A percentile compares a stretch with the other conserved stretches of the same genome.
phyloP scores from a whole-genome alignment of 2,888 invertebrate genomes.

The Sesamia inferens region DNA sequence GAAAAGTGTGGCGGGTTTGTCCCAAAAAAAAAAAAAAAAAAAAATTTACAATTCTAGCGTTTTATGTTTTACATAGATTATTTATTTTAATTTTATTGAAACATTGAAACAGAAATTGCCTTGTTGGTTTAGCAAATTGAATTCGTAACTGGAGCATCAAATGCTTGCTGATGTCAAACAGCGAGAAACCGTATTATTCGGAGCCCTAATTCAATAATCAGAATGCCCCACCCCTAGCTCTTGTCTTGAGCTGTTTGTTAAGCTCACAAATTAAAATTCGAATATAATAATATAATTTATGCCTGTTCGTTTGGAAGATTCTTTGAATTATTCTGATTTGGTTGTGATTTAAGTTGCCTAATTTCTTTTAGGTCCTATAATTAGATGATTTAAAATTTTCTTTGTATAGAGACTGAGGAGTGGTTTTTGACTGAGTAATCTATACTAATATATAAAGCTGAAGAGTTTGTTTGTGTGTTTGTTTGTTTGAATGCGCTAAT shows the following conservation, averaged over 20 bases:
- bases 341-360: constrained; percentile 1
- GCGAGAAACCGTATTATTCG: constrained; percentile 45
- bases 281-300: constrained; percentile 25
- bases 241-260: constrained; percentile 37
- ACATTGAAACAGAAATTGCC: constrained; percentile 6
- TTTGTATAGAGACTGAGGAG: not conserved
- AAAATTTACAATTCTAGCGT: not conserved
- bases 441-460: too few species aligned
- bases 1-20: too few species aligned
- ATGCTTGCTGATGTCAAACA: constrained; percentile 44
- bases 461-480: too few species aligned
- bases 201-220: constrained; percentile 59
- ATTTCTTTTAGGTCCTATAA: too few species aligned
- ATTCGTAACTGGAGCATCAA: constrained; percentile 38
- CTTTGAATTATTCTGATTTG: not conserved
- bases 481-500: too few species aligned
- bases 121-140: constrained; percentile 39
- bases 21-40: too few species aligned
- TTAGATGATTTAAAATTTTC: not conserved
- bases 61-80: not conserved
- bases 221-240: constrained; percentile 36
- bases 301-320: constrained; percentile 14
- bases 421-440: too few species aligned
- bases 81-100: constrained; percentile 5
- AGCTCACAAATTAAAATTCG: constrained; percentile 34